Conservation (phyloP, 2,888 invertebrate genomes). For the Empis livida region DNA sequence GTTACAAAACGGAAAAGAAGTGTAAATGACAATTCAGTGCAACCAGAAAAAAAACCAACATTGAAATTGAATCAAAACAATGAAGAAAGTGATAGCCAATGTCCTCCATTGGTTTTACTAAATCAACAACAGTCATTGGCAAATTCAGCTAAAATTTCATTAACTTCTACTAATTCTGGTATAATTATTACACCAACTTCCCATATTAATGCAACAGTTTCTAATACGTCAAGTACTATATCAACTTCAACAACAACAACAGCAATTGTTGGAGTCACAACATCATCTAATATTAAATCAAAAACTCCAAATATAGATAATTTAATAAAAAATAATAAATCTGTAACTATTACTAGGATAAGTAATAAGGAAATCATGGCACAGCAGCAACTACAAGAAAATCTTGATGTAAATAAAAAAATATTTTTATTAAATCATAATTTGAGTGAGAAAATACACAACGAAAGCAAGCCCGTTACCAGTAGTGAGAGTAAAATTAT, state of each 20-base stretch:
- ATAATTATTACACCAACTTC: no score
- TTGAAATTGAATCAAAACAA: no score
- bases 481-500: no score
- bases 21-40: no score
- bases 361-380: not conserved
- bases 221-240: not conserved
- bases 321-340: conserved; percentile 4
- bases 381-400: not conserved
- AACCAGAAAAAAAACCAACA: no score
- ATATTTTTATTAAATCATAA: no score
- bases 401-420: not conserved
- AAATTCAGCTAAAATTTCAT: no score
- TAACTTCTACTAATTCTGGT: no score
- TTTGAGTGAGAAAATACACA: no score
- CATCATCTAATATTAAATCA: conserved; percentile 1
- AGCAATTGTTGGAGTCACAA: not conserved
- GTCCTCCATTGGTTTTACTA: not conserved
- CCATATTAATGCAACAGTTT: no score
- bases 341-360: not conserved
- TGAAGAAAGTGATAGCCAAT: not conserved
- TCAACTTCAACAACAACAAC: not conserved
- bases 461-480: no score
- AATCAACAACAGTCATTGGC: not conserved
- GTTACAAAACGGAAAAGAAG: no score
- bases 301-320: conserved; percentile 7